These are phyloP conservation scores for Oryzias sinensis DNA, from an alignment of 2,797 vertebrate genomes.

Conservation along the genomic window DNA sequence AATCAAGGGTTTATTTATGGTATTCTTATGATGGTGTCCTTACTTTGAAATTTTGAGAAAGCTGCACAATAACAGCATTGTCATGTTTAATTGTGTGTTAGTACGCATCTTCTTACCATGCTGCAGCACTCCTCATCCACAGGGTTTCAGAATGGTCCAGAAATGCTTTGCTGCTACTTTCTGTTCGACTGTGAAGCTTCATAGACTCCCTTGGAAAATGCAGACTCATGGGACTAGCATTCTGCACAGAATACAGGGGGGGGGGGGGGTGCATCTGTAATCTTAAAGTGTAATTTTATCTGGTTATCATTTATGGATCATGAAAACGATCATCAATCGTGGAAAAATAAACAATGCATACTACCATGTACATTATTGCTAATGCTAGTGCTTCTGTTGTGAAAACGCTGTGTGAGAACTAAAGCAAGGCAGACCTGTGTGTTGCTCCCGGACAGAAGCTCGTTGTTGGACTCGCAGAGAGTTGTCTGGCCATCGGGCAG, in stretches of 20 bases:
- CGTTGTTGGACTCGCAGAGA: slow-evolving; percentile 88
- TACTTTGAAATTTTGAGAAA: no score
- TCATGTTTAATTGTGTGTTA: background rate
- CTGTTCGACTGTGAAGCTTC: slow-evolving; percentile 85
- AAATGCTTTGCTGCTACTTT: slow-evolving; percentile 88
- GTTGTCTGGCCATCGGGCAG: slow-evolving; percentile 77
- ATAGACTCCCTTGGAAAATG: slow-evolving; percentile 85
- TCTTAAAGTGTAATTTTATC: no score
- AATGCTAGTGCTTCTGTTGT: no score
- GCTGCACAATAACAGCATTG: no score
- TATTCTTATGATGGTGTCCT: no score
- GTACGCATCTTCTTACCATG: slow-evolving; percentile 77
- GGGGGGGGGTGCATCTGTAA: no score
- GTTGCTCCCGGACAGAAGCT: slow-evolving; percentile 76
- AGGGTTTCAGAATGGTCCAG: slow-evolving; percentile 88
- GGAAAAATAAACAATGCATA: background rate
- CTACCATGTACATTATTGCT: background rate
- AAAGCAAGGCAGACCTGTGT: slow-evolving; percentile 75
- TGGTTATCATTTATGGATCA: no score
- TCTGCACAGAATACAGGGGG: slow-evolving; percentile 60
- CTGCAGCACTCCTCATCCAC: slow-evolving; percentile 89
- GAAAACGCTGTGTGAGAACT: no score
- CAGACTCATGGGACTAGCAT: slow-evolving; percentile 79
- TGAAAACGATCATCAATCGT: no score
- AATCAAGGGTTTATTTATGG: no score